These are phyloP conservation scores for Axinella damicornis DNA, from an alignment of 37 sponge, comb jelly and placozoan genomes.

Conservation along the genomic window DNA sequence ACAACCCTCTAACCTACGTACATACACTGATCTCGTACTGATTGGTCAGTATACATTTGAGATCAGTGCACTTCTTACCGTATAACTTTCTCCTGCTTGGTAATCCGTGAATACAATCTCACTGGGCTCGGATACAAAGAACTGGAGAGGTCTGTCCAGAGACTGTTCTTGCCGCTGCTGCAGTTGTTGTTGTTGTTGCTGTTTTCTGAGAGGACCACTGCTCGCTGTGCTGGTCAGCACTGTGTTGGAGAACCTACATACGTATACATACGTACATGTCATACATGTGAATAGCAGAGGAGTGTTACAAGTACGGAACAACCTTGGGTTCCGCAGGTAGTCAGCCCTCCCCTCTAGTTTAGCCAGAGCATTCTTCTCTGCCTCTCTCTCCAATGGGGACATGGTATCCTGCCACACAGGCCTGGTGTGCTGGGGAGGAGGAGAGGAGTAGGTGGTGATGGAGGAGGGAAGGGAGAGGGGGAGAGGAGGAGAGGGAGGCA, in stretches of 20 bases:
- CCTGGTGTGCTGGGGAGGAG: neutral
- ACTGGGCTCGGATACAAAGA: slow-evolving; percentile 68
- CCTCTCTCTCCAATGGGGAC: slow-evolving; percentile 43
- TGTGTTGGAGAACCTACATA: slow-evolving; percentile 14
- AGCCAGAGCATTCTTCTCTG: slow-evolving; percentile 42
- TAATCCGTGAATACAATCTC: slow-evolving; percentile 74
- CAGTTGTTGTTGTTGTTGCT: too few relatives aligned
- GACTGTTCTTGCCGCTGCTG: too few relatives aligned
- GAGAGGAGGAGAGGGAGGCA: too few relatives aligned
- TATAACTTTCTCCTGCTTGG: slow-evolving; percentile 56
- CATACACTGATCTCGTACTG: neutral
- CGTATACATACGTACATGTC: too few relatives aligned
- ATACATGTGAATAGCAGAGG: too few relatives aligned
- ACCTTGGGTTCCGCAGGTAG: slow-evolving; percentile 42
- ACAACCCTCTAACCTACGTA: too few relatives aligned
- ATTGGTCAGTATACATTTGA: neutral
- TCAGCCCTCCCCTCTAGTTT: slow-evolving; percentile 27
- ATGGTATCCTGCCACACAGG: slow-evolving; percentile 46
- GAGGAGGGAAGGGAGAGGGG: too few relatives aligned
- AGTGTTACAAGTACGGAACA: neutral
- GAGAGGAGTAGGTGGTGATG: too few relatives aligned
- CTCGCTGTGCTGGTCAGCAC: slow-evolving; percentile 48
- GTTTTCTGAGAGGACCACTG: slow-evolving; percentile 38
- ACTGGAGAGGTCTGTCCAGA: neutral
- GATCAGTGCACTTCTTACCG: slow-evolving; percentile 25